These are phyloP conservation scores for Tenthredo livida DNA, from an alignment of 2,888 invertebrate genomes.

Conservation along the genomic window DNA sequence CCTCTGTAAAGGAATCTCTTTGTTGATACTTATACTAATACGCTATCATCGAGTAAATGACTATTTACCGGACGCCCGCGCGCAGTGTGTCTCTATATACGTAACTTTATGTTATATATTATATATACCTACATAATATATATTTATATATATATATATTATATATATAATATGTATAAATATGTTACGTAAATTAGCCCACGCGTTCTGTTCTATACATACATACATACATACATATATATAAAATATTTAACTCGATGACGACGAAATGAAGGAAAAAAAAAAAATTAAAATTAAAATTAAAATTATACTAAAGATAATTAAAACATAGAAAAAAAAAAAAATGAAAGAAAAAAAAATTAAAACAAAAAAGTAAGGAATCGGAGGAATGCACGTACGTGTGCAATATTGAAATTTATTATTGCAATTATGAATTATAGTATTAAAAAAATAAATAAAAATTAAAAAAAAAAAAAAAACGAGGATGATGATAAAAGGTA, in stretches of 20 bases:
- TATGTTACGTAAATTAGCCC: neutral
- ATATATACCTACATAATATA: neutral
- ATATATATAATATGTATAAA: neutral
- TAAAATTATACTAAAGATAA: neutral
- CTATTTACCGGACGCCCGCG: constrained; percentile 28
- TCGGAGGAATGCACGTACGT: constrained; percentile 15
- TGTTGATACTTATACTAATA: constrained; percentile 72
- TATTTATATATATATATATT: neutral
- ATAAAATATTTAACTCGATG: neutral
- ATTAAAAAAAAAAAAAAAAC: neutral
- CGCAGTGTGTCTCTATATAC: constrained; percentile 6
- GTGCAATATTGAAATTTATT: constrained; percentile 51
- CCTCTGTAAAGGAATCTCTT: constrained; percentile 77
- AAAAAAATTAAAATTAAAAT: too few species aligned
- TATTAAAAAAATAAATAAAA: neutral
- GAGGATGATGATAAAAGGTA: constrained; percentile 36
- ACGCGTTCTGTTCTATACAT: constrained; percentile 24
- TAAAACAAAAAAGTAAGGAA: neutral
- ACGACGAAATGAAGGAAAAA: neutral
- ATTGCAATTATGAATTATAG: constrained; percentile 50
- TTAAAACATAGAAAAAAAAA: neutral
- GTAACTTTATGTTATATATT: neutral
- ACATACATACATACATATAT: neutral
- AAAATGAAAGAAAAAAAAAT: too few species aligned
- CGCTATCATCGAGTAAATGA: constrained; percentile 46